Conservation (phyloP, 2,797 vertebrate species). For the Microctenopoma lineatum region DNA sequence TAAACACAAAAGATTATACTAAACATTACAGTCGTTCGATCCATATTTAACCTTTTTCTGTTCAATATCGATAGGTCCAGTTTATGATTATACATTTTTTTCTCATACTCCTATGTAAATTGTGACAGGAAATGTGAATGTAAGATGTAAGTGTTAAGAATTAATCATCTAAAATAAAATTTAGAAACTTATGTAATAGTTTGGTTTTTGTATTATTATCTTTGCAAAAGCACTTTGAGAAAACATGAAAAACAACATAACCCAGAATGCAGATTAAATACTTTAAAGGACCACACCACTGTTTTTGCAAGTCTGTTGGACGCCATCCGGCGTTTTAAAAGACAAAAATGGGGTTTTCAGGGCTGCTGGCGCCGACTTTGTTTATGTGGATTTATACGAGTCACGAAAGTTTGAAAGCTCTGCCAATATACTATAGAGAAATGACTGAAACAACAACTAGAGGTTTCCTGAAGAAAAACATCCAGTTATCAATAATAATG, state of each 20-base stretch:
- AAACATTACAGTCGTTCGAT: background rate
- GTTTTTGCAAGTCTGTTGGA: slow-evolving; percentile 1
- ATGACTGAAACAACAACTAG: no score
- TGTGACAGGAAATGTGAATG: slow-evolving; percentile 8
- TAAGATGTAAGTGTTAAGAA: slow-evolving; percentile 3
- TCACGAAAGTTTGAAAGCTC: no score
- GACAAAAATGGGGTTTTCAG: background rate
- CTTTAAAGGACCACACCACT: slow-evolving; percentile 25
- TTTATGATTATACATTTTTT: no score
- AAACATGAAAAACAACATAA: background rate
- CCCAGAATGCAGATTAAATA: slow-evolving; percentile 6
- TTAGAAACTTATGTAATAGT: background rate
- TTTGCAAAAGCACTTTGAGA: background rate
- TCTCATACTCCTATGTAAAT: background rate
- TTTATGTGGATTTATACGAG: background rate
- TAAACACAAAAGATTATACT: slow-evolving; percentile 2
- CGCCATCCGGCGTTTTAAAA: background rate
- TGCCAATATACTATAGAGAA: no score
- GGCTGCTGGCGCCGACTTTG: background rate
- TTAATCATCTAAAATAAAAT: slow-evolving; percentile 5
- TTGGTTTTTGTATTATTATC: background rate
- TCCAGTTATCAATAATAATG: background rate
- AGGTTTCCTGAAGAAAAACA: background rate
- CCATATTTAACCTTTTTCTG: background rate
- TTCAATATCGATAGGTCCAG: no score